These are phyloP conservation scores for Nestor notabilis DNA, from an alignment of 2,113 vertebrate genomes.

Conservation along the genomic window DNA sequence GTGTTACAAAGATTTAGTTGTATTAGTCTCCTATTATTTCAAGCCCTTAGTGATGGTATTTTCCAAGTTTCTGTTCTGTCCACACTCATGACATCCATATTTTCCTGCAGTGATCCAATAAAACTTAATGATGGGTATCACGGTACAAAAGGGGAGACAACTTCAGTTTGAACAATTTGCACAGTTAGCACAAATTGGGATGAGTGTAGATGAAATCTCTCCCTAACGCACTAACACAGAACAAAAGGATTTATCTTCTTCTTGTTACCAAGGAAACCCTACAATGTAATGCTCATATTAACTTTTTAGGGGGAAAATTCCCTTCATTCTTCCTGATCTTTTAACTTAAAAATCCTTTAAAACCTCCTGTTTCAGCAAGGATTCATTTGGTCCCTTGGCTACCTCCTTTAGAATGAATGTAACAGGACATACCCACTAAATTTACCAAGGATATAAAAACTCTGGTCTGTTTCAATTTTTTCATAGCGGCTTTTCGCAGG, in stretches of 20 bases:
- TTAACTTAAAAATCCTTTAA: neutral
- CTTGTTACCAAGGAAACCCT: constrained; percentile 62
- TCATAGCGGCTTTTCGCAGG: neutral
- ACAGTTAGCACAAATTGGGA: constrained; percentile 41
- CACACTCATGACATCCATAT: neutral
- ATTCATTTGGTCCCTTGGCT: neutral
- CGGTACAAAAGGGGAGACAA: constrained; percentile 6
- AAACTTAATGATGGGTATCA: constrained; percentile 53
- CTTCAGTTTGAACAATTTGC: constrained; percentile 24
- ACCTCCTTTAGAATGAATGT: neutral
- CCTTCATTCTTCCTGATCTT: neutral
- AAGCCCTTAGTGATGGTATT: neutral
- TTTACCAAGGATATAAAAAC: neutral
- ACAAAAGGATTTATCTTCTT: constrained; percentile 56
- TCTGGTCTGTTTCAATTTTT: neutral
- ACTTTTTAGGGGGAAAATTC: constrained; percentile 3
- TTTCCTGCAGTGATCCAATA: constrained; percentile 50
- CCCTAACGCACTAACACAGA: constrained; percentile 9
- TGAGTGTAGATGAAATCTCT: constrained; percentile 34
- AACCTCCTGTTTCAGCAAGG: neutral
- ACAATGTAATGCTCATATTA: neutral
- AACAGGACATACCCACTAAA: neutral
- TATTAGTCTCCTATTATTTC: neutral
- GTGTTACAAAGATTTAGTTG: neutral
- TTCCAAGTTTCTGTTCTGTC: neutral